These are phyloP conservation scores for Gortyna flavago DNA, from an alignment of 2,888 invertebrate genomes.

Conservation along the genomic window DNA sequence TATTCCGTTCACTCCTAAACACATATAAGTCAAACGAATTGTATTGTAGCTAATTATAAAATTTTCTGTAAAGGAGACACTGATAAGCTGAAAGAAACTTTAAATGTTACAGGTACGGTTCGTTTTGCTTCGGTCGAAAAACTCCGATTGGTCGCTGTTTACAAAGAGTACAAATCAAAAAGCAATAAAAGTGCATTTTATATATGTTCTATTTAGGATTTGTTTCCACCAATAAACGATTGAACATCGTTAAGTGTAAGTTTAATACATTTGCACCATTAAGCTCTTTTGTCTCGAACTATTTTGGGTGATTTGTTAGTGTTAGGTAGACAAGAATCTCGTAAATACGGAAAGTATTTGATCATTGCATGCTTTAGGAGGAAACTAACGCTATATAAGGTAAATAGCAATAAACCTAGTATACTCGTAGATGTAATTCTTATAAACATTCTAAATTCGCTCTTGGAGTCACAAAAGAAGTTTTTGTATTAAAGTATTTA, in stretches of 20 bases:
- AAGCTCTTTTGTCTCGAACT: constrained; percentile 51
- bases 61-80: background rate
- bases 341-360: constrained; percentile 43
- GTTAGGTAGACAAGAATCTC: constrained; percentile 24
- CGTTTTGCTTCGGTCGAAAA: background rate
- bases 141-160: constrained; percentile 67
- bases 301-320: constrained; percentile 63
- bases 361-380: constrained; percentile 9
- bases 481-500: too few relatives aligned
- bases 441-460: too few relatives aligned
- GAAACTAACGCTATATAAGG: background rate
- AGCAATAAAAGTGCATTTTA: constrained; percentile 83
- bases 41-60: constrained; percentile 65
- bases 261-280: constrained; percentile 65
- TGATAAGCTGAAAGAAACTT: constrained; percentile 8
- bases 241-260: constrained; percentile 74
- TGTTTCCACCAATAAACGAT: constrained; percentile 83
- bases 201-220: constrained; percentile 82
- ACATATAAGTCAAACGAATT: constrained; percentile 68
- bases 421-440: background rate
- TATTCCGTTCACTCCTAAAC: constrained; percentile 48
- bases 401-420: constrained; percentile 24
- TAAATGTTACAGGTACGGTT: fast-evolving
- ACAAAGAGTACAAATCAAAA: constrained; percentile 83
- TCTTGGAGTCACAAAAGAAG: too few relatives aligned